A percentile compares a stretch with the other conserved stretches of the same genome.
These are phyloP conservation scores for Oeneis ivallda DNA, from an alignment of 2,888 invertebrate genomes.

Conservation along the genomic window DNA sequence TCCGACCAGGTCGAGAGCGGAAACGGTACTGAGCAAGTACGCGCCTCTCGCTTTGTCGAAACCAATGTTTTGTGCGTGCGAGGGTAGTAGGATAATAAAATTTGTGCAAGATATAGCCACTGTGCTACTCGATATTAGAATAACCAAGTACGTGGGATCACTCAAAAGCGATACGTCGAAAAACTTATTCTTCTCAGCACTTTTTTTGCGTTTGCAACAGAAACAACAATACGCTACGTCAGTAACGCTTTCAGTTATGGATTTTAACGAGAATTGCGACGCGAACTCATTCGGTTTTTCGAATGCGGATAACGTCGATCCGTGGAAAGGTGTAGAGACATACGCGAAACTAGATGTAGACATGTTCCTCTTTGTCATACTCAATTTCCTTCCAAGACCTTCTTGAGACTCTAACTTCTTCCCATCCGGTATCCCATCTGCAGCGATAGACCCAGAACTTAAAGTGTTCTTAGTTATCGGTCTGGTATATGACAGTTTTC, in stretches of 20 bases:
- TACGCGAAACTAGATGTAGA: conserved; percentile 92
- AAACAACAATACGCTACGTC: conserved; percentile 73
- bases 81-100: conserved; percentile 91
- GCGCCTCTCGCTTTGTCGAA: conserved; percentile 88
- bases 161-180: conserved; percentile 87
- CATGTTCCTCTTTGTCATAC: conserved; percentile 82
- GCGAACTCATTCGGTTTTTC: conserved; percentile 89
- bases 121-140: conserved; percentile 90
- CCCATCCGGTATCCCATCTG: conserved; percentile 80
- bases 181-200: conserved; percentile 81
- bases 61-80: conserved; percentile 86
- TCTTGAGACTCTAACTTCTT: conserved; percentile 70
- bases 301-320: conserved; percentile 89
- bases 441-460: conserved; percentile 82
- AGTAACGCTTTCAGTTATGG: conserved; percentile 82
- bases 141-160: conserved; percentile 90
- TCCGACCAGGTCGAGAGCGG: conserved; percentile 90
- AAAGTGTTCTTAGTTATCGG: conserved; percentile 64
- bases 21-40: conserved; percentile 89
- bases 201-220: conserved; percentile 64
- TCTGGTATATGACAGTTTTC: conserved; percentile 64
- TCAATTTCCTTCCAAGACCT: conserved; percentile 59
- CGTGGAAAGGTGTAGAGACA: conserved; percentile 91
- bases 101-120: conserved; percentile 94
- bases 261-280: conserved; percentile 88